Base-by-base conservation (phyloP, 1,140 invertebrate genomes). In the Gonioctena quinquepunctata region DNA sequence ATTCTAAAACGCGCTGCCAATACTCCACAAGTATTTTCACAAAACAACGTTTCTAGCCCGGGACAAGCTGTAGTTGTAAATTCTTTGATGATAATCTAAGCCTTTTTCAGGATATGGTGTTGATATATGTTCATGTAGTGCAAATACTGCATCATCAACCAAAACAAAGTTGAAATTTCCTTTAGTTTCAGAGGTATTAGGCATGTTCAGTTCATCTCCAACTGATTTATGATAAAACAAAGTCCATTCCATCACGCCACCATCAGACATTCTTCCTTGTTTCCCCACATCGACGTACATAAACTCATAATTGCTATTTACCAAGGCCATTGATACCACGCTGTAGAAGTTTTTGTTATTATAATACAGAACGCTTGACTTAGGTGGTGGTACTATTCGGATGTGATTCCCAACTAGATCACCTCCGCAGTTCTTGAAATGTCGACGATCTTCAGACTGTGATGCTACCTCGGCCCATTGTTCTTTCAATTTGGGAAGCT, bases 1-100 rank as follows among this genome's bases (percentile, higher is more conserved):
- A 73, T 70, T 70, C 71, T 19, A 25, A 72, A 72, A 52, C 54
- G 27, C 7, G 66, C 48, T n/a, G 28, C 52, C 27, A 72, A n/a
- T 56, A 59, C 8, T 8, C 48, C 66, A 72, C 68, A 72, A 19
- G 50, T 27, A 63, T 64, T 72, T 63, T 72, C 67, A 16, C 25
- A 26, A 28, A n/a, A n/a, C n/a, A n/a, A 72, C 66, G 59, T 52
- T 72, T 49, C 70, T 27, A 21, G 64, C 65, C 2, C 64, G 56
- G 16, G 64, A 67, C 27, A 68, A 33, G 33, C 69, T 27, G 26
- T 71, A 71, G 42, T 62, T 71, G 23, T 54, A 66, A 52, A 66
- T 66, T 27, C 50, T 52, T 1, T 23, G 21, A 21, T 54, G 18
- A 48, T 66, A 28, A 42, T 60, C 42, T 61, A 68, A 26, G 18